These are phyloP conservation scores for Percina caprodes DNA, from an alignment of 2,113 vertebrate genomes.

Conservation along the genomic window DNA sequence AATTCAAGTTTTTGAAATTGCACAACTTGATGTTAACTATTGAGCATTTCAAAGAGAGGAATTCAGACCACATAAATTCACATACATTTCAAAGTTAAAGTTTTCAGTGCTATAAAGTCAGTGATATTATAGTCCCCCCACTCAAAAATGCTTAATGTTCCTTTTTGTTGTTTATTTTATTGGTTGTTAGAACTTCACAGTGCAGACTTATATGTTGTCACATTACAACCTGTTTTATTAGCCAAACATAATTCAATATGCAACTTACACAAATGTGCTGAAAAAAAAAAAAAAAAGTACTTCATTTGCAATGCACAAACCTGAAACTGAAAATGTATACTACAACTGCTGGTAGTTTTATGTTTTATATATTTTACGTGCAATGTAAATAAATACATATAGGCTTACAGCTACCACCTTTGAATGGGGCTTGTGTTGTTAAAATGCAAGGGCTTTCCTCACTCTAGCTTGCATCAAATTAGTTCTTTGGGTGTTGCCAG, in stretches of 20 bases:
- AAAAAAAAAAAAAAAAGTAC: no score
- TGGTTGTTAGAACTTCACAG: no score
- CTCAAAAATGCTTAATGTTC: no score
- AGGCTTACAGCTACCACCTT: background rate
- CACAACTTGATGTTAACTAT: background rate
- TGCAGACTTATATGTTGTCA: no score
- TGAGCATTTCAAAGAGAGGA: background rate
- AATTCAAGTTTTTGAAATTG: background rate
- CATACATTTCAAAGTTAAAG: no score
- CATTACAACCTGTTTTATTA: no score
- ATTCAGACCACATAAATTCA: no score
- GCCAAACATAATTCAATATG: no score
- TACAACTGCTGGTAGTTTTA: background rate
- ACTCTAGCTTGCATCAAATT: conserved; percentile 30
- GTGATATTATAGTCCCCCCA: no score
- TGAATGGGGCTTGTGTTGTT: conserved; percentile 6
- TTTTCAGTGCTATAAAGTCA: no score
- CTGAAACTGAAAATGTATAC: background rate
- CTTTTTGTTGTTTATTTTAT: no score
- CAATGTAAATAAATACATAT: background rate
- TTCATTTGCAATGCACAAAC: background rate
- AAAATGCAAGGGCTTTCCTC: conserved; percentile 36
- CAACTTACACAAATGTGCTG: no score
- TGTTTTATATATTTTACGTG: background rate
- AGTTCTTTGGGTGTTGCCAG: conserved; percentile 58